Conservation (phyloP, 2,113 vertebrate species). For the Corythornis cristatus region DNA sequence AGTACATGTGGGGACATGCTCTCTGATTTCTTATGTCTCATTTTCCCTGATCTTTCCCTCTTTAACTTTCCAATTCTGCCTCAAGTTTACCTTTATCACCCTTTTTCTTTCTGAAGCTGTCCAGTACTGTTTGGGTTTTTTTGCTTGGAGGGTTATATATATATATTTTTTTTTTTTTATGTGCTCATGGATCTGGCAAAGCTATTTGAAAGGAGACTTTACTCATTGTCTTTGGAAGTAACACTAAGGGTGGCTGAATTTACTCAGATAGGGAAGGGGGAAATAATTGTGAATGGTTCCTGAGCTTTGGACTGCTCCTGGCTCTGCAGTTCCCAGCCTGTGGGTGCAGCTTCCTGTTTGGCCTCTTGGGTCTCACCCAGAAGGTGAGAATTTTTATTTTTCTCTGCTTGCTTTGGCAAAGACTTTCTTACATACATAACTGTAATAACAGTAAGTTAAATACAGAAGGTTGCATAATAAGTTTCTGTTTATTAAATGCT, state of each 20-base stretch:
- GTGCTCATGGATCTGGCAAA: background rate
- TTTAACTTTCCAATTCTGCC: background rate
- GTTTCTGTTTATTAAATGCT: background rate
- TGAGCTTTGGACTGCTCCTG: background rate
- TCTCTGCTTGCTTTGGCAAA: background rate
- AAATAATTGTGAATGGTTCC: background rate
- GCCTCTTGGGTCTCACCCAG: fast-evolving
- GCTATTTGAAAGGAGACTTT: background rate
- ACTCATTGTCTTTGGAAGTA: background rate
- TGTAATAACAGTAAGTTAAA: background rate
- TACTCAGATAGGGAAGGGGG: background rate
- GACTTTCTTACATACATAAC: background rate
- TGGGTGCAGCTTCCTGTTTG: background rate
- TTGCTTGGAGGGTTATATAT: too few relatives aligned
- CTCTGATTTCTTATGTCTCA: background rate
- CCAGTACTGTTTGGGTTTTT: background rate
- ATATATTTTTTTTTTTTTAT: background rate
- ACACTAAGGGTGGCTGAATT: background rate
- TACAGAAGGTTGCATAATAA: background rate
- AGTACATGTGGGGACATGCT: background rate
- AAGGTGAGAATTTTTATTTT: background rate
- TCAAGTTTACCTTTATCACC: background rate
- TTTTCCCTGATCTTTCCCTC: background rate
- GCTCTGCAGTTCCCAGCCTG: background rate
- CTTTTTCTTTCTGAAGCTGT: background rate